phyloP scores from a whole-genome alignment of 2,888 invertebrate genomes.

The Synanthedon tipuliformis region DNA sequence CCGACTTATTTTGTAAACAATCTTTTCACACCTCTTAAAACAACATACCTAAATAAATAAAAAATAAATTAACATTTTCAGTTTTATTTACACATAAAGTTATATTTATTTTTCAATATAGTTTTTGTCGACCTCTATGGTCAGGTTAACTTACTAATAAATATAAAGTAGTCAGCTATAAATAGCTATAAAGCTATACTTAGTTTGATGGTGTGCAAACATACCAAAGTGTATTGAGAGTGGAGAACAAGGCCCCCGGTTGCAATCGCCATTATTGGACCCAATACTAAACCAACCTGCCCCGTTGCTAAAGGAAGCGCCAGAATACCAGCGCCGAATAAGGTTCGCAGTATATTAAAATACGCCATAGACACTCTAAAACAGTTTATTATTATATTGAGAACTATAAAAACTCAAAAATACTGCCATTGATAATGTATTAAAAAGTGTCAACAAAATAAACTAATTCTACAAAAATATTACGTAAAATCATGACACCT shows the following conservation, averaged over 20 bases:
- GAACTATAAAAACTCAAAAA: constrained; percentile 1
- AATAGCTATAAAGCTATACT: too few species aligned
- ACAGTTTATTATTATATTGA: neutral
- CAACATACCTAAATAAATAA: too few species aligned
- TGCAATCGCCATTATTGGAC: constrained; percentile 23
- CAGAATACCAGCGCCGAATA: constrained; percentile 35
- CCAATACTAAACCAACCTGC: constrained; percentile 33
- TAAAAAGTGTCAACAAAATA: neutral
- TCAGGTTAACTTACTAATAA: too few species aligned
- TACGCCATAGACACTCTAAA: constrained; percentile 42
- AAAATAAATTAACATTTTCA: too few species aligned
- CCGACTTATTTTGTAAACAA: too few species aligned
- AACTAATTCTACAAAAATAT: too few species aligned
- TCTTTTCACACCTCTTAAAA: too few species aligned
- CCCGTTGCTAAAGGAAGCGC: constrained; percentile 41
- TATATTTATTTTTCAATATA: too few species aligned
- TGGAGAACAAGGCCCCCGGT: constrained; percentile 27
- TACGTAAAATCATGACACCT: too few species aligned
- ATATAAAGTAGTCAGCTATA: too few species aligned
- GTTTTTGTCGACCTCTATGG: too few species aligned
- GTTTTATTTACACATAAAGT: too few species aligned
- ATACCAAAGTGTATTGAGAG: constrained; percentile 25
- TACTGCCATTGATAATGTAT: neutral
- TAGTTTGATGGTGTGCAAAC: neutral
- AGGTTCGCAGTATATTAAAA: constrained; percentile 31